Evolutionary conservation across 2,888 invertebrate species (phyloP), one percentile per base, ranked within the genome.

Genomic region (Leptopilina drosophilae): DNA sequence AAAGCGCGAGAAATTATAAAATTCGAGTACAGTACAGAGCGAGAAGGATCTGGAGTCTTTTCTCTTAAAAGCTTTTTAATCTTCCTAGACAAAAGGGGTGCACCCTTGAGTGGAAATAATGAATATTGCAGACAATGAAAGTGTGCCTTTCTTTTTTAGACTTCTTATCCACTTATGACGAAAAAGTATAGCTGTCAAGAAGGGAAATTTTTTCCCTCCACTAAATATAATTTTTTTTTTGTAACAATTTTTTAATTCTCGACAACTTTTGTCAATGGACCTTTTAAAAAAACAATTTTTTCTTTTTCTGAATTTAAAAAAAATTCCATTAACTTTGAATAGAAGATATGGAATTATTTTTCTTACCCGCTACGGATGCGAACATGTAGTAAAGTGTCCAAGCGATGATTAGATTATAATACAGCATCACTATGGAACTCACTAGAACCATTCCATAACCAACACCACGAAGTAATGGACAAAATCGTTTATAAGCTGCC

Each of bases 311-410:
- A 33, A 33, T 33, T 33, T 33, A 33, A 33, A 3, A 33, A 33
- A 33, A 33, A 33, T 33, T 33, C 3, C 5, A 33, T 33, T 33
- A 33, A 33, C 0, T 33, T 33, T 3, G 5, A 33, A 33, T 33
- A 33, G 33, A 33, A 33, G 33, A 33, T 33, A 2, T 33, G 33
- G 33, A 33, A 33, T 33, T 33, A 33, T 15, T 65, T 66, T 65
- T 53, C 88, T 94, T 92, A 88, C 94, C 93, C 82, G 94, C 93
- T 79, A 95, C 93, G 83, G 95, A 95, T 81, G 93, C 94, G 85
- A 95, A 94, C 94, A 96, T 95, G 89, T 96, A 96, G 91, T 95
- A 95, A 81, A 96, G 94, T 62, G 96, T 95, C 96, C 96, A 96
- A 76, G 95, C 96, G 84, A 96, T 96, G 83, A 96, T 95, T 64